These are phyloP conservation scores for Chaetodon auriga DNA, from an alignment of 2,113 vertebrate genomes.

Conservation along the genomic window DNA sequence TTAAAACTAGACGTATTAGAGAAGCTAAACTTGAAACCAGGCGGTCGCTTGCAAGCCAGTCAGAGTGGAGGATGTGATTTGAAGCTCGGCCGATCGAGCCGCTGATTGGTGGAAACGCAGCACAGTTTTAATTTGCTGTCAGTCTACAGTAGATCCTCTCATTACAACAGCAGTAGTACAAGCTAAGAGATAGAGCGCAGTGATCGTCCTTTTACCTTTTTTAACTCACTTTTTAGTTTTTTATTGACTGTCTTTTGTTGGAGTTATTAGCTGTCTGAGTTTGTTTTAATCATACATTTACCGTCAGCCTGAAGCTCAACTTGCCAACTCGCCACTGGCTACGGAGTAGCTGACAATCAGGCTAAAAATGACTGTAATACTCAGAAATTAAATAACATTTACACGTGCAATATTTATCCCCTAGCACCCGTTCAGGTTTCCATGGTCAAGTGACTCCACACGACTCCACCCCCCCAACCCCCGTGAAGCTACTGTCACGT, in stretches of 20 bases:
- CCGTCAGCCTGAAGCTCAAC: slow-evolving; percentile 35
- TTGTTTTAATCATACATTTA: slow-evolving; percentile 34
- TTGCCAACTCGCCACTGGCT: slow-evolving; percentile 33
- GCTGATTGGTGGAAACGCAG: slow-evolving; percentile 1
- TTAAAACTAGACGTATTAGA: background rate
- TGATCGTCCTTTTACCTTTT: slow-evolving; percentile 18
- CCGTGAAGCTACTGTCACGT: background rate
- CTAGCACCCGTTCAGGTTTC: background rate
- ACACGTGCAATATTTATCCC: slow-evolving; percentile 57
- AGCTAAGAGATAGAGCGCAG: background rate
- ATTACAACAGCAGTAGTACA: background rate
- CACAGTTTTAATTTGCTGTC: background rate
- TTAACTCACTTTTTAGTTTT: slow-evolving; percentile 19
- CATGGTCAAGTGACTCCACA: background rate
- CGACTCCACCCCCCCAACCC: background rate
- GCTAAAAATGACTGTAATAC: slow-evolving; percentile 3
- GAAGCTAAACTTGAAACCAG: slow-evolving; percentile 15
- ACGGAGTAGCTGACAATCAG: slow-evolving; percentile 42
- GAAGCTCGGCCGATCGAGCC: slow-evolving; percentile 8
- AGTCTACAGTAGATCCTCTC: background rate
- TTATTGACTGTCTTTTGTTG: slow-evolving; percentile 23
- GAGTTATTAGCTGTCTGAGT: slow-evolving; percentile 8
- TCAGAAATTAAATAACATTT: background rate
- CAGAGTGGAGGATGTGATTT: slow-evolving; percentile 2
- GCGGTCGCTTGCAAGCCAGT: background rate